Evolutionary conservation across 2,797 vertebrate species (phyloP), one percentile per base, ranked within the genome.

Genomic region (Sebastes umbrosus): DNA sequence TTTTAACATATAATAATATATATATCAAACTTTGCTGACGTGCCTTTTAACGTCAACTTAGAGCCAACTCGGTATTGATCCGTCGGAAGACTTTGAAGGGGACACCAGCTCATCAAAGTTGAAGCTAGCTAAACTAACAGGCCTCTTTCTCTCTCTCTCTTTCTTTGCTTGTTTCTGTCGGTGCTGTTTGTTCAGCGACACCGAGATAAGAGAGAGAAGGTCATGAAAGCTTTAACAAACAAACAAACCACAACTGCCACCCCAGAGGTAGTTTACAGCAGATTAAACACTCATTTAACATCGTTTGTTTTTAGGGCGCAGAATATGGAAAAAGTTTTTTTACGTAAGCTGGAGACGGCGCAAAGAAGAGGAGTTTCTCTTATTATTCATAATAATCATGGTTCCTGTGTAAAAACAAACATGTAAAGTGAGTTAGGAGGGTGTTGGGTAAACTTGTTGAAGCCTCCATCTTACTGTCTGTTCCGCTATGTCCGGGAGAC

Each of bases 401-500:
- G 36, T 39, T 39, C 36, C 36, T 39, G 36, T 39, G 36, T 39
- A 6, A 50, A 20, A 18, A 52, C 20, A 52, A n/a, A 10, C 50
- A 20, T 20, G 20, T 8, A 52, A 52, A 52, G 50, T n/a, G 50
- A 20, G 50, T 76, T 72, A 8, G 3, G 60, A n/a, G 29, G 2
- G 9, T 58, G 62, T 67, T 36, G 11, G 5, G 22, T 4, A 24
- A 79, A 81, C 59, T 84, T 80, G 24, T 36, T 55, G 24, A 69
- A 69, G 46, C 68, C 59, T 84, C 62, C 84, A 83, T 90, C 79
- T 75, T 36, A 20, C 3, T 13, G 24, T 32, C 70, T 73, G 89
- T 92, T 86, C 93, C 93, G 92, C 93, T 93, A 93, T 86, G 90
- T 94, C 89, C 92, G 88, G 93, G 91, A 88, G 90, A 88, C 91